phyloP scores from a whole-genome alignment of 2,797 vertebrate species.

The Choloepus didactylus region DNA sequence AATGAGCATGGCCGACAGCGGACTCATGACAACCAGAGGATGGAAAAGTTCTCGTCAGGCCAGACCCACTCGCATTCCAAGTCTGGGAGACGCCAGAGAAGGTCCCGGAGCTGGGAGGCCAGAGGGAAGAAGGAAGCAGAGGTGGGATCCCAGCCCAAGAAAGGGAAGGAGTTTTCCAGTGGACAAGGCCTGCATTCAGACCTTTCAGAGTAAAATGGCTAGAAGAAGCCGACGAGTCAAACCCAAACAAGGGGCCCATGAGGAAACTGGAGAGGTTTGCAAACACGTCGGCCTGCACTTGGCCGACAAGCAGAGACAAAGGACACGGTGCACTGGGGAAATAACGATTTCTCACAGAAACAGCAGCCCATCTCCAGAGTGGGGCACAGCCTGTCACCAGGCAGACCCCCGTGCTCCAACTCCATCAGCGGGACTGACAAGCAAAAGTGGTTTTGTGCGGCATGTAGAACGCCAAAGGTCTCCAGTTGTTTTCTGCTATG shows the following conservation, averaged over 20 bases:
- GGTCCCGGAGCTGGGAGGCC: no score
- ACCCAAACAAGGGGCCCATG: fast-evolving
- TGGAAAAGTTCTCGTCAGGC: background rate
- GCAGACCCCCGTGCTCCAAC: background rate
- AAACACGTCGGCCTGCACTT: background rate
- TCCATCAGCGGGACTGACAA: background rate
- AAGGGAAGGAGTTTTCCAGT: fast-evolving
- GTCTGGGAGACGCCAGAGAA: fast-evolving
- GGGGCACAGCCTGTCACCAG: fast-evolving
- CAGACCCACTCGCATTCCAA: background rate
- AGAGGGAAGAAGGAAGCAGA: fast-evolving
- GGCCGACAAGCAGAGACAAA: background rate
- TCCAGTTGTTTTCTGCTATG: fast-evolving
- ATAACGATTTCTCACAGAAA: background rate
- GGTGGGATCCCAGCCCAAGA: no score
- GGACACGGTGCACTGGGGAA: fast-evolving
- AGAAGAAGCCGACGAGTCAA: background rate
- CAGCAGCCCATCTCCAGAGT: background rate
- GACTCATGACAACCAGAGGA: constrained; percentile 7
- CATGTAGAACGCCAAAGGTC: fast-evolving
- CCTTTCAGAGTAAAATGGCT: fast-evolving
- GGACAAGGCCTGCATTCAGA: fast-evolving
- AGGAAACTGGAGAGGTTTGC: background rate
- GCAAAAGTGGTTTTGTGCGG: background rate
- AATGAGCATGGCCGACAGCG: constrained; percentile 44